phyloP scores from a whole-genome alignment of 2,888 invertebrate species.

The Himalopsyche japonica region DNA sequence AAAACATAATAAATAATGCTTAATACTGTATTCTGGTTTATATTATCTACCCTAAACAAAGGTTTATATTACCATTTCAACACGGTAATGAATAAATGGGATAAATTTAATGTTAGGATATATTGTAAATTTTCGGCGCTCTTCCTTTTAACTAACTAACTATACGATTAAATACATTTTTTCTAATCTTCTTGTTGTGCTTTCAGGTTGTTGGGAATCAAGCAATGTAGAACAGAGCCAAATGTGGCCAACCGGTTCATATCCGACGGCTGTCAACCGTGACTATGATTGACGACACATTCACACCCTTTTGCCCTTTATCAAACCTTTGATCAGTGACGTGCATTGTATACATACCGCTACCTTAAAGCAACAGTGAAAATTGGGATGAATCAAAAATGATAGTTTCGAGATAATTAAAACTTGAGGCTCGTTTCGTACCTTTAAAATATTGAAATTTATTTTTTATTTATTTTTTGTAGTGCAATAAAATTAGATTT shows the following conservation, averaged over 20 bases:
- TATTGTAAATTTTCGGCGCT: background rate
- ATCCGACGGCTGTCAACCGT: background rate
- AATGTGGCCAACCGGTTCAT: background rate
- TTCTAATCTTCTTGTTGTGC: background rate
- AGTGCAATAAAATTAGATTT: no score
- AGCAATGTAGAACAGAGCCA: background rate
- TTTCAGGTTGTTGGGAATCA: background rate
- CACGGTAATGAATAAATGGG: background rate
- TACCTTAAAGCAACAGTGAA: no score
- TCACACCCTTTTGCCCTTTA: background rate
- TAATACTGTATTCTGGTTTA: background rate
- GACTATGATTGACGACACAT: background rate
- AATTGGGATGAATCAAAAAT: no score
- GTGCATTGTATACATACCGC: background rate
- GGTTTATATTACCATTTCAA: background rate
- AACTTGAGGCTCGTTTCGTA: no score
- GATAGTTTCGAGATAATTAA: no score
- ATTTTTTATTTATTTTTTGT: no score
- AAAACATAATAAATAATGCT: background rate
- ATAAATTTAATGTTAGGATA: background rate
- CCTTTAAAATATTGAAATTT: no score
- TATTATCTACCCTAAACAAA: background rate
- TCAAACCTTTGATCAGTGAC: background rate
- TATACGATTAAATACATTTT: background rate
- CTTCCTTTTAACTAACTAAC: background rate